Conservation (phyloP, 2,113 vertebrate genomes). For the Bostrychus sinensis region DNA sequence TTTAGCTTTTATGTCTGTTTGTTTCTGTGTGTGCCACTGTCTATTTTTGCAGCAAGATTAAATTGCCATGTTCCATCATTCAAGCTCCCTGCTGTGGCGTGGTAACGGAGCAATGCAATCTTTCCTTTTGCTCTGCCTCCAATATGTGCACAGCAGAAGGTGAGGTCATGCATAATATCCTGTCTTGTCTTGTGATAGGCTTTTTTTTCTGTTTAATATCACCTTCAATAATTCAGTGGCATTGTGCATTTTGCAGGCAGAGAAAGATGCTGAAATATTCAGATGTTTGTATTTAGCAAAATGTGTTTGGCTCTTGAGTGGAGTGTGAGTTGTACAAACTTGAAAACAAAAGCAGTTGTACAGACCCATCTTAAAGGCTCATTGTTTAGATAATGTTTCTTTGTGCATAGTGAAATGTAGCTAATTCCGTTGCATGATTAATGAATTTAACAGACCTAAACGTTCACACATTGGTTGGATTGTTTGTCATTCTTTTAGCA, state of each 20-base stretch:
- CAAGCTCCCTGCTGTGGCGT: conserved; percentile 32
- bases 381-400: no score
- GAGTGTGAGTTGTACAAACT: background rate
- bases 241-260: conserved; percentile 7
- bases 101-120: conserved; percentile 36
- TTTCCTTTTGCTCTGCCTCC: conserved; percentile 25
- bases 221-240: conserved; percentile 23
- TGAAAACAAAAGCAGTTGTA: no score
- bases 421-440: no score
- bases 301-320: background rate
- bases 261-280: conserved; percentile 16
- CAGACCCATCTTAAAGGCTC: no score
- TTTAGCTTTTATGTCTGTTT: conserved; percentile 28
- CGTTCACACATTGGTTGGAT: no score
- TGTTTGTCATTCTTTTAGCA: no score
- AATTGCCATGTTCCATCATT: conserved; percentile 47
- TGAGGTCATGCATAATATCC: conserved; percentile 49
- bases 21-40: conserved; percentile 8
- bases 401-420: no score
- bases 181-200: conserved; percentile 15
- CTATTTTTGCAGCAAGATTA: conserved; percentile 40
- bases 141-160: conserved; percentile 26
- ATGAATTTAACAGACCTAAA: no score
- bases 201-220: conserved; percentile 33
- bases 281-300: conserved; percentile 12